Percentiles rank a stretch among this genome's conserved stretches.
phyloP scores from a whole-genome alignment of 1,140 invertebrate species.

The Tenebrio molitor region DNA sequence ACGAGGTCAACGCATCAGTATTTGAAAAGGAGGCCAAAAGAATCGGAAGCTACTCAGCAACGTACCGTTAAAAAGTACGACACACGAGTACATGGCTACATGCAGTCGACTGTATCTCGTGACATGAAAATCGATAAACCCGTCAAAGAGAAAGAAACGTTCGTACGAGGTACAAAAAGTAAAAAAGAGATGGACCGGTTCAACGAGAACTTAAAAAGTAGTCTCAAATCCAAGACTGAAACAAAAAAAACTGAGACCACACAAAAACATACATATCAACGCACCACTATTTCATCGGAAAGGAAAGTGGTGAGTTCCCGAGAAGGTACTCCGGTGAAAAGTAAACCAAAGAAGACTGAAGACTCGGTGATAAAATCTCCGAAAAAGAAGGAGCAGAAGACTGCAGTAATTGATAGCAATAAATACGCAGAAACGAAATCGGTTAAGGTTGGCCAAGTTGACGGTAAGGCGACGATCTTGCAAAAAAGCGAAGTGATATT shows the following conservation, averaged over 20 bases:
- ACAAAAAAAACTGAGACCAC: constrained; percentile 30
- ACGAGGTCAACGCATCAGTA: constrained; percentile 45
- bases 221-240: constrained; percentile 48
- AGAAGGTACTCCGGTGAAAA: constrained; percentile 29
- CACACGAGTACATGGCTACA: constrained; percentile 64
- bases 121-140: constrained; percentile 67
- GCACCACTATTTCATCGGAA: constrained; percentile 53
- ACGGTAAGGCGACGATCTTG: constrained; percentile 28
- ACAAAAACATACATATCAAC: constrained; percentile 50
- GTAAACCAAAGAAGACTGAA: constrained; percentile 28
- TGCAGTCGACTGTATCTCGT: constrained; percentile 68
- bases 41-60: constrained; percentile 16
- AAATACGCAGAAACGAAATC: constrained; percentile 44
- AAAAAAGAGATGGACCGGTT: constrained; percentile 59
- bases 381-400: constrained; percentile 28
- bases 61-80: constrained; percentile 55
- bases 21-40: constrained; percentile 46
- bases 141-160: constrained; percentile 48
- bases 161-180: constrained; percentile 52
- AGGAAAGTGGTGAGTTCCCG: constrained; percentile 37
- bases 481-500: constrained; percentile 32
- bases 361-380: background rate
- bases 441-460: constrained; percentile 36
- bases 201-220: constrained; percentile 56
- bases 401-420: constrained; percentile 37